Evolutionary conservation across 2,888 invertebrate genomes (phyloP).

Genomic region (Heliconius erato): DNA sequence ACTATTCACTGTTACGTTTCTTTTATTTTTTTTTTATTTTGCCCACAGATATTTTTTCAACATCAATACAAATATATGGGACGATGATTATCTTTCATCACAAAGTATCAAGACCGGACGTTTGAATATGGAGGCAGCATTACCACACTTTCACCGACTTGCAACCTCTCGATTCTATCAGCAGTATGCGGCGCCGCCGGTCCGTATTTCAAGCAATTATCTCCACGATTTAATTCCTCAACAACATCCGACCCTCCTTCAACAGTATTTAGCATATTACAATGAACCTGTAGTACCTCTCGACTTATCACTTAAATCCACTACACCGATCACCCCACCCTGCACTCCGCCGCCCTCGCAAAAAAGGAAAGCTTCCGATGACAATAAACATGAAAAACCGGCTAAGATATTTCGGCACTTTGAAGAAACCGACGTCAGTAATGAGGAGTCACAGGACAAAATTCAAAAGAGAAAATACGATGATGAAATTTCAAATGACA

Average conservation of each 20-base stretch:
- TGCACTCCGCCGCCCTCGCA: constrained; percentile 90
- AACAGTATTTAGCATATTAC: constrained; percentile 86
- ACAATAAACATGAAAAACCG: constrained; percentile 71
- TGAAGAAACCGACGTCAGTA: constrained; percentile 67
- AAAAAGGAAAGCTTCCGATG: constrained; percentile 77
- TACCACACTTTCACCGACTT: constrained; percentile 77
- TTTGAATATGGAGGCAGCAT: constrained; percentile 76
- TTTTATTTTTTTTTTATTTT: constrained; percentile 22
- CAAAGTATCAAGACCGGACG: constrained; percentile 12
- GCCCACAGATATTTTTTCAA: constrained; percentile 20
- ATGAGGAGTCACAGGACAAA: constrained; percentile 65
- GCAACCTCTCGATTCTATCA: constrained; percentile 78
- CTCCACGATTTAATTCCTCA: constrained; percentile 79
- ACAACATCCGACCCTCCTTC: constrained; percentile 79
- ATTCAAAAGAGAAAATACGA: constrained; percentile 66
- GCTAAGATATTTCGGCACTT: constrained; percentile 80
- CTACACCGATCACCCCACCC: constrained; percentile 91
- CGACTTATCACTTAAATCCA: constrained; percentile 91
- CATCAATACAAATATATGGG: constrained; percentile 38
- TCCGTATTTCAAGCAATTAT: constrained; percentile 75
- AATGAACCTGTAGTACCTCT: constrained; percentile 88
- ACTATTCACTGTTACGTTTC: neutral
- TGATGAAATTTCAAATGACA: constrained; percentile 76
- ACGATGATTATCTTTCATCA: constrained; percentile 37
- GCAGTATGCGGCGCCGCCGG: constrained; percentile 76